Evolutionary conservation across 2,888 invertebrate species (phyloP), one percentile per base, ranked within the genome.

Genomic region (Odontocerum albicorne): DNA sequence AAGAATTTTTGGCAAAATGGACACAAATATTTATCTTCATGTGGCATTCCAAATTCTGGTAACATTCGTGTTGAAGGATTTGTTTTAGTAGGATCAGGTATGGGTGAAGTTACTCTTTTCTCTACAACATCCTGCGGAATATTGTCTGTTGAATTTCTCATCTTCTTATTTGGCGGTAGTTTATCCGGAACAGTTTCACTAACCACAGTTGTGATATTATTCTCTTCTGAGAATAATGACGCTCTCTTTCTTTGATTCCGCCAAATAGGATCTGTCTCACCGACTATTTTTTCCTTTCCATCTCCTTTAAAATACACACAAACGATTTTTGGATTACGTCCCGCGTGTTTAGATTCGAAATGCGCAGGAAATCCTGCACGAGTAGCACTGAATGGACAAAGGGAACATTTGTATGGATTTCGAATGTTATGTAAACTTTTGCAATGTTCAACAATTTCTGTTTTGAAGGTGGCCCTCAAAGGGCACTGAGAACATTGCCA

Each of bases 371-470:
- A 80, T 20, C 78, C 77, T 4, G 79, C 78, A 1, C 82, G 75
- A 0, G 73, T 70, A 12, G 73, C 64, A 0, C 74, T 66, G 17
- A 31, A 46, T 1, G 16, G 8, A 62, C 92, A 92, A 57, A 85
- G 73, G 0, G 78, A 79, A 65, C 92, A 92, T 63, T 85, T 86
- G 67, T 77, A 90, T 61, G 88, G 88, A 64, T 80, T 77, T 55
- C 82, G 84, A 1, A 86, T 79, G 21, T 80, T 75, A 65, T 92
- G 92, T 4, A 68, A 65, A 22, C 71, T 72, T 1, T 70, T 66
- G 22, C 82, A 83, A 65, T 90, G 90, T 0, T 74, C 72, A 0
- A 75, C 71, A 22, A 87, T 81, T 39, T 84, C 84, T 0, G 31
- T 13, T 20, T 50, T 56, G 31, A 38, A 45, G 6, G 45, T 33